Conservation (phyloP, 2,113 vertebrate species). For the Onychostruthus taczanowskii region DNA sequence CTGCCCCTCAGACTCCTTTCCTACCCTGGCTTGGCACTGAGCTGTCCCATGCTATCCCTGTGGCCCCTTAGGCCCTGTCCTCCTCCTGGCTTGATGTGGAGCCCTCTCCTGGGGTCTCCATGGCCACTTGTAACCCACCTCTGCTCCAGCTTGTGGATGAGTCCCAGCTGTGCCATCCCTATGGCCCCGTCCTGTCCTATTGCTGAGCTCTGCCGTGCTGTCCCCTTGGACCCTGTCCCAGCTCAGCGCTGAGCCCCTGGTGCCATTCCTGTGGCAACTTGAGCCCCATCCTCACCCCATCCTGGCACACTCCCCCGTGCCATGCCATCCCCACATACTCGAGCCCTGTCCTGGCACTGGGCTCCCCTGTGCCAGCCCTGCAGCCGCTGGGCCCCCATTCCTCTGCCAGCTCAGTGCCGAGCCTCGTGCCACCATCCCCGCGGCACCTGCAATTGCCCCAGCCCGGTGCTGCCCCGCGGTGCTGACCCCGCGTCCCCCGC, state of each 20-base stretch:
- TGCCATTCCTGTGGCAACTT: background rate
- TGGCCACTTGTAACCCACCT: background rate
- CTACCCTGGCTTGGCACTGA: background rate
- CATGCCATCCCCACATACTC: fast-evolving
- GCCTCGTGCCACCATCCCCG: background rate
- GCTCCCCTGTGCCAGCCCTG: background rate
- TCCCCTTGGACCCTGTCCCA: background rate
- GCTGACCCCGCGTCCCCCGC: background rate
- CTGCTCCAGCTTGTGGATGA: background rate
- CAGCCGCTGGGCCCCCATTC: fast-evolving
- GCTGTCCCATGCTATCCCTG: background rate
- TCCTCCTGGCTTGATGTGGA: background rate
- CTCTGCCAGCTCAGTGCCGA: background rate
- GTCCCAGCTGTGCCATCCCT: background rate
- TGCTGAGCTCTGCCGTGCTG: background rate
- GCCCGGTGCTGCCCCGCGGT: background rate
- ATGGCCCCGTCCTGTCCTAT: background rate
- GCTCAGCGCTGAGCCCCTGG: background rate
- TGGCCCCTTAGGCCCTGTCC: background rate
- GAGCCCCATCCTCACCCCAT: background rate
- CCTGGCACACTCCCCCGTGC: background rate
- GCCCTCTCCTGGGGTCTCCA: background rate
- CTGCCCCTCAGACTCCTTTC: background rate
- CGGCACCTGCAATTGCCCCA: fast-evolving
- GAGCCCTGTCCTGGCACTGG: background rate